Conservation (phyloP, 1,140 invertebrate genomes). For the Ditylenchus dipsaci region DNA sequence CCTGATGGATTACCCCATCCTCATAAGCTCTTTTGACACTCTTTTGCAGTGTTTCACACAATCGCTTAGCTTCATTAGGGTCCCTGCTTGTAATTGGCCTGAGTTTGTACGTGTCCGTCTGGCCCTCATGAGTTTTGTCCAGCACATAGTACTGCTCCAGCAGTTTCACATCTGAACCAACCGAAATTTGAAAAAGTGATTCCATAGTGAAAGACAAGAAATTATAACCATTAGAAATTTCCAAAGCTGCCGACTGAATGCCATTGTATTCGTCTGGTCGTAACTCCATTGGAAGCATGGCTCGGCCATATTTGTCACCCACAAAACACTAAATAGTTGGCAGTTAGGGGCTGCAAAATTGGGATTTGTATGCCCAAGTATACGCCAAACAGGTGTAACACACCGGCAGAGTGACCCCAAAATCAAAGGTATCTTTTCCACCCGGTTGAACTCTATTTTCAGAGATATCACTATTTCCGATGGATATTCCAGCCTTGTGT, state of each 20-base stretch:
- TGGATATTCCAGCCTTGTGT: too few species aligned
- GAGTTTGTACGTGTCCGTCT: conserved; percentile 4
- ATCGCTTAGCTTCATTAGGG: conserved; percentile 13
- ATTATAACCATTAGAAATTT: conserved; percentile 34
- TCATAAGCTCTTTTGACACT: conserved; percentile 27
- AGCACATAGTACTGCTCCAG: conserved; percentile 38
- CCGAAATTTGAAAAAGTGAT: not conserved
- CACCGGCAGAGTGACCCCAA: too few species aligned
- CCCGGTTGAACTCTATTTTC: too few species aligned
- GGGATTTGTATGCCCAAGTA: not conserved
- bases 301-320: conserved; percentile 43
- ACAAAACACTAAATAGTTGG: conserved; percentile 38
- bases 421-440: too few species aligned
- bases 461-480: too few species aligned
- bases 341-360: conserved; percentile 6
- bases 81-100: conserved; percentile 9
- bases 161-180: conserved; percentile 25
- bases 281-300: conserved; percentile 41
- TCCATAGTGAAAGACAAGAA: not conserved
- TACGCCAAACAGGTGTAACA: too few species aligned
- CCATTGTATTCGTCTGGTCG: conserved; percentile 34
- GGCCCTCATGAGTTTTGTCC: conserved; percentile 12
- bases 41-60: conserved; percentile 15
- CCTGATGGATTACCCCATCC: conserved; percentile 14
- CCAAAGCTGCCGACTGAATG: conserved; percentile 38